Percentiles rank a stretch among this genome's conserved stretches.
phyloP scores from a whole-genome alignment of 37 sponge, comb jelly and placozoan genomes.

The Axinella damicornis region DNA sequence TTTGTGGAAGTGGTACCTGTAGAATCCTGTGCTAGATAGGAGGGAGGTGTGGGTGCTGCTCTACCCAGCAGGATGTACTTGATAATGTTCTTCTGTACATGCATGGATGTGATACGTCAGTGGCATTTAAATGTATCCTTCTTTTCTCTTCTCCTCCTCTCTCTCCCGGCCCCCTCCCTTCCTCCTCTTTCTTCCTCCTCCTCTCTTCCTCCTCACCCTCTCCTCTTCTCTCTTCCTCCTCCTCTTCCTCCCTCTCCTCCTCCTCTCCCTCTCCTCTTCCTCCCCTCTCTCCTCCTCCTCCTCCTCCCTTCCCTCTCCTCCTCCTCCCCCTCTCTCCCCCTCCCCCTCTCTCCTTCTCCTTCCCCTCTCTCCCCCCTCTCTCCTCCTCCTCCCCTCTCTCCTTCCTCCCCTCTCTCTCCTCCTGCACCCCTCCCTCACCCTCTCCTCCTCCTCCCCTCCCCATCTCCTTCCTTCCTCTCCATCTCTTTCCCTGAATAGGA shows the following conservation, averaged over 20 bases:
- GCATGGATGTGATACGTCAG: no score
- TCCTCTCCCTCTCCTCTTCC: not conserved
- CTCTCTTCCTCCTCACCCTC: no score
- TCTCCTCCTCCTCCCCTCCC: conserved; percentile 4
- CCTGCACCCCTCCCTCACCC: not conserved
- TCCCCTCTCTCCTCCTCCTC: not conserved
- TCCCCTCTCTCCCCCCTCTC: not conserved
- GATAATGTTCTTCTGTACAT: no score
- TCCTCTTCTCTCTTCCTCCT: no score
- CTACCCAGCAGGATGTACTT: no score
- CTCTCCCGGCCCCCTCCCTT: no score
- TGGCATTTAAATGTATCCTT: no score
- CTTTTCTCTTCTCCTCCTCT: no score
- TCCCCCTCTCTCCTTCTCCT: not conserved
- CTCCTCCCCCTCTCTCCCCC: not conserved
- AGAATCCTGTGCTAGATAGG: no score
- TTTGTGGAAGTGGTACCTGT: no score
- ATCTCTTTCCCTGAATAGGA: not conserved
- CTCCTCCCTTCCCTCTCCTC: not conserved
- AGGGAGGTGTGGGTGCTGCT: no score
- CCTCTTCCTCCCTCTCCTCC: not conserved
- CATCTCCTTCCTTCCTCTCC: not conserved
- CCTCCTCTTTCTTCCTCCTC: no score
- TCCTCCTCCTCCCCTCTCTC: not conserved
- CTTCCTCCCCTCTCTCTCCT: not conserved